Base-by-base conservation (phyloP, 35 echinoderm and acorn worm species). In the Ptychodera flava region DNA sequence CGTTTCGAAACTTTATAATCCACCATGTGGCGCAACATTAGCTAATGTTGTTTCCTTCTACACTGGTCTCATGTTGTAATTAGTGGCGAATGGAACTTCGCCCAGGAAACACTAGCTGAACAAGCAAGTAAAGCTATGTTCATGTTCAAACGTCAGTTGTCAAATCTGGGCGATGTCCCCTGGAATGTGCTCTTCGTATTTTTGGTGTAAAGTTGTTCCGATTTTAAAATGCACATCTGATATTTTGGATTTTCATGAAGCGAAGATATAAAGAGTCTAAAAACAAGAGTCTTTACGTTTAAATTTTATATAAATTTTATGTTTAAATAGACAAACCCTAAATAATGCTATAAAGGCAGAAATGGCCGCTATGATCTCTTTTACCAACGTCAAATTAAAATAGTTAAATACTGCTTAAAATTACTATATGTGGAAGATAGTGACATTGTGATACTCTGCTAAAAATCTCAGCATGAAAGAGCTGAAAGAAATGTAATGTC, bases 61-160 rank as follows among this genome's bases (percentile, higher is more conserved):
- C n/a, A 37, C 37, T 1, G 82, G 82, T 16, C 31, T 34, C 30
- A 87, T 79, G 29, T 79, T 87, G 31, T 78, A n/a, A 28, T 79
- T 79, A 79, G 75, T 36, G 36, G 85, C 36, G 35, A 28, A 14
- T 86, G 85, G 85, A 1, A 30, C 30, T 75, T 75, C 77, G 80
- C 80, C 34, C 80, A 82, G 37, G n/a, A 83, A 83, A 16, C 34
- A 30, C 34, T 36, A 35, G 82, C 82, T 35, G 34, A 33, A 12
- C 82, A 83, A 37, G 82, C 82, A 34, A 36, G 37, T 28, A 37
- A 37, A 14, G 82, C 35, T 16, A 37, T 83, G 82, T 83, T 83
- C 37, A 28, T n/a, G 30, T 28, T 83, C 37, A 16, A 37, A 37
- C 35, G 37, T 30, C 6, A 30, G n/a, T 35, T 83, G 0, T 1